These are phyloP conservation scores for Temnothorax ravouxi DNA, from an alignment of 2,888 invertebrate species.

Conservation along the genomic window DNA sequence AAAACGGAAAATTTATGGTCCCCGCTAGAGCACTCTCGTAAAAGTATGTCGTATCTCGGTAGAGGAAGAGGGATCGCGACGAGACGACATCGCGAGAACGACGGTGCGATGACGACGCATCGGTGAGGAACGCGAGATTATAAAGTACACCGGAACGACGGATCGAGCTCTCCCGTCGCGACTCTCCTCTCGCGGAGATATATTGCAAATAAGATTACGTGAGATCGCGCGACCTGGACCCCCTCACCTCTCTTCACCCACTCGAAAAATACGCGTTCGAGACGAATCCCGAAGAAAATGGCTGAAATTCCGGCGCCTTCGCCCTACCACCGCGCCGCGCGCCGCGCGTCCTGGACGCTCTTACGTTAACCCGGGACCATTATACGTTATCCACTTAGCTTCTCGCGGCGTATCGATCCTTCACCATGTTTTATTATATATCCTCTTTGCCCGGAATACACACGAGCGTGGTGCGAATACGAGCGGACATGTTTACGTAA, in stretches of 20 bases:
- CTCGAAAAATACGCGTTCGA: constrained; percentile 81
- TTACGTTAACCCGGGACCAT: constrained; percentile 73
- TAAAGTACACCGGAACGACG: constrained; percentile 14
- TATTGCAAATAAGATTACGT: constrained; percentile 84
- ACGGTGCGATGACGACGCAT: not conserved
- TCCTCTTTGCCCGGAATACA: constrained; percentile 17
- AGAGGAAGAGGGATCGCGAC: not conserved
- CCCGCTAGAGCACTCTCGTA: constrained; percentile 18
- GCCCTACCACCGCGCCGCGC: constrained; percentile 61
- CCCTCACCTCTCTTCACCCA: constrained; percentile 49
- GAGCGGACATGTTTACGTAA: constrained; percentile 47
- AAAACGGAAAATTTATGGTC: constrained; percentile 36
- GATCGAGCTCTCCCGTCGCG: constrained; percentile 12
- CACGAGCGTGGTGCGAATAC: constrained; percentile 2
- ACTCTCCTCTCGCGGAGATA: constrained; percentile 73
- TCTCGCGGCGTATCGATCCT: constrained; percentile 64
- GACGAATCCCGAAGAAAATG: constrained; percentile 83
- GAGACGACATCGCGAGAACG: not conserved
- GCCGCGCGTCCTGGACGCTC: constrained; percentile 57
- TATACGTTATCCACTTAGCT: constrained; percentile 77
- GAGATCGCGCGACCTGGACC: constrained; percentile 72
- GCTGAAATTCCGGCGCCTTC: constrained; percentile 82
- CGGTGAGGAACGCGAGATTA: constrained; percentile 26
- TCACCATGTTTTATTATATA: constrained; percentile 61
- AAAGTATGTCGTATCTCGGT: constrained; percentile 11